phyloP scores from a whole-genome alignment of 2,888 invertebrate genomes.

The Neoaliturus tenellus region DNA sequence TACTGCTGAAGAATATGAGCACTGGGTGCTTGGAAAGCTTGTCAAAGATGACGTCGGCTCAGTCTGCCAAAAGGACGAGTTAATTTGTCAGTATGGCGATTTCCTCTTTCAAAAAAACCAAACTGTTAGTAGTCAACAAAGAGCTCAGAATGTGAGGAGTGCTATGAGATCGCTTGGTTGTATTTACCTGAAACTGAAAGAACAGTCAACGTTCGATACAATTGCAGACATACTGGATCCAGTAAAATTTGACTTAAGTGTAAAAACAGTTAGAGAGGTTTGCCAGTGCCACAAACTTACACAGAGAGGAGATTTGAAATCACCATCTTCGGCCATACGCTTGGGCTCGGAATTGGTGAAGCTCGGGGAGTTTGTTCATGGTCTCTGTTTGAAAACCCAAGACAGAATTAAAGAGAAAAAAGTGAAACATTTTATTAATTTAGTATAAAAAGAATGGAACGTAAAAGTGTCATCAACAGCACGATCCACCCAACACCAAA shows the following conservation, averaged over 20 bases:
- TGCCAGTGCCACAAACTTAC: not conserved
- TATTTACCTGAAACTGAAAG: not conserved
- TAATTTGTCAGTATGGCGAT: not conserved
- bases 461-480: slow-evolving; percentile 19
- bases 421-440: not conserved
- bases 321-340: slow-evolving; percentile 2
- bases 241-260: not conserved
- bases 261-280: not conserved
- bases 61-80: not conserved
- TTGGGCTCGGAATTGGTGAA: not conserved
- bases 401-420: not conserved
- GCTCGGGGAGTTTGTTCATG: not conserved
- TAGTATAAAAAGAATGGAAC: slow-evolving; percentile 5
- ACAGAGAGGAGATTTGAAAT: not conserved
- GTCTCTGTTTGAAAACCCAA: not conserved
- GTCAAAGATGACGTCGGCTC: not conserved
- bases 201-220: too few species aligned
- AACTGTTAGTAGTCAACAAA: not conserved
- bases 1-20: not conserved
- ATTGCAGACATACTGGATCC: not conserved
- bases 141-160: slow-evolving; percentile 14
- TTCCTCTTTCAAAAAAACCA: slow-evolving; percentile 18
- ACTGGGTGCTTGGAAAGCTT: not conserved
- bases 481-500: not conserved
- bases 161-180: not conserved